Evolutionary conservation across 2,888 invertebrate genomes (phyloP).

Genomic region (Linyphia triangularis): DNA sequence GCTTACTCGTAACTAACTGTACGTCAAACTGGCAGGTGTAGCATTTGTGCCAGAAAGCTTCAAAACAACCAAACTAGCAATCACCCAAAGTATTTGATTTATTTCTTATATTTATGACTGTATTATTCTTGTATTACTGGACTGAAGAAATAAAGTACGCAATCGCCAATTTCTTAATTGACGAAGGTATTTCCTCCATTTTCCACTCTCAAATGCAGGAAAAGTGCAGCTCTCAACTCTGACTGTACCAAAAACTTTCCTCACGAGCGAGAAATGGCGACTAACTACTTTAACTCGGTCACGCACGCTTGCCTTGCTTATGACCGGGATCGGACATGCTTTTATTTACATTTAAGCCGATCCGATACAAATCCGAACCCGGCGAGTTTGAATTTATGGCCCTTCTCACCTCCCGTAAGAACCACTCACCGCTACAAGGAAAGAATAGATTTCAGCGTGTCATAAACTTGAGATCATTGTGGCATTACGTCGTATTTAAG

Average conservation of each 20-base stretch:
- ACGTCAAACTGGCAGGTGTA: no score
- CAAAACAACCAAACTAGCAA: no score
- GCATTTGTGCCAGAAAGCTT: no score
- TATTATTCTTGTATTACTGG: no score
- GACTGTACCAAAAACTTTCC: background rate
- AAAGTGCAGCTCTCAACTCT: background rate
- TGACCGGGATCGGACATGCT: no score
- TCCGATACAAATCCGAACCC: background rate
- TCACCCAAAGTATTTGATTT: no score
- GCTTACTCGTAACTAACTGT: no score
- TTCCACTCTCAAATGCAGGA: background rate
- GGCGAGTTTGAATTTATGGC: slow-evolving; percentile 19
- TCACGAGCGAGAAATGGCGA: background rate
- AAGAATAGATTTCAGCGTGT: slow-evolving; percentile 10
- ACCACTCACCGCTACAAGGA: background rate
- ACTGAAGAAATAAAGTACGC: no score
- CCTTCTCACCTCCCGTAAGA: slow-evolving; percentile 5
- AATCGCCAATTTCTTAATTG: no score
- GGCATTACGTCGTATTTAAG: slow-evolving; percentile 37
- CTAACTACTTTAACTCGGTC: slow-evolving; percentile 2
- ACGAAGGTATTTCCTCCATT: slow-evolving; percentile 1
- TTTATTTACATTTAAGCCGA: no score
- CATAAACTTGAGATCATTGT: slow-evolving; percentile 23
- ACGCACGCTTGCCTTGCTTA: slow-evolving; percentile 18
- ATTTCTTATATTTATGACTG: no score